A percentile compares a stretch with the other conserved stretches of the same genome.
Evolutionary conservation across 2,113 vertebrate species (phyloP).

Genomic region (Perca fluviatilis): DNA sequence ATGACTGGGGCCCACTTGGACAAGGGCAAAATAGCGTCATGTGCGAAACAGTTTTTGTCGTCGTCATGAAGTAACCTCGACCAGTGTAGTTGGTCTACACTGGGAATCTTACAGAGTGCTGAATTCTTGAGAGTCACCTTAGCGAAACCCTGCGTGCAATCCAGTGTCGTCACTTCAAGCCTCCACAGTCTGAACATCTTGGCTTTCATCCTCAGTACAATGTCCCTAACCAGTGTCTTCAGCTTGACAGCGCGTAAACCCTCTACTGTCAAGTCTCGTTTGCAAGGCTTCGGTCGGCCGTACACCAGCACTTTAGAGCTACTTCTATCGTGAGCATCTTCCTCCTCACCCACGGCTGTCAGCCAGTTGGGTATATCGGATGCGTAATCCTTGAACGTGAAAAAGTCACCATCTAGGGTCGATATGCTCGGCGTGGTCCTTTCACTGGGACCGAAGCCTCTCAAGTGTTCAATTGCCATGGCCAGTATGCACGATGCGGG

Average conservation of each 20-base stretch:
- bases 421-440: neutral
- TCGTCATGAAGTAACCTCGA: neutral
- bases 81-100: neutral
- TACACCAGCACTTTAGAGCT: neutral
- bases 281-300: neutral
- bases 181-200: neutral
- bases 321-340: neutral
- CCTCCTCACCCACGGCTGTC: neutral
- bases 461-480: neutral
- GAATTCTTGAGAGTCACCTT: neutral
- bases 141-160: neutral
- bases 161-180: neutral
- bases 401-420: neutral
- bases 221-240: neutral
- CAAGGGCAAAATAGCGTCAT: neutral
- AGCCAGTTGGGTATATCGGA: neutral
- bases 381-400: neutral
- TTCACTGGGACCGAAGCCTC: neutral
- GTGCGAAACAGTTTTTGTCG: neutral
- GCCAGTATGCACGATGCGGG: neutral
- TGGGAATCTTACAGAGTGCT: neutral
- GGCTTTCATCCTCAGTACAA: conserved; percentile 4
- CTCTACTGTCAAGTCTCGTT: neutral
- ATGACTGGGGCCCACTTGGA: neutral
- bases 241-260: neutral